Base-by-base conservation (phyloP, 2,888 invertebrate species). In the Ptilodon capucinus region DNA sequence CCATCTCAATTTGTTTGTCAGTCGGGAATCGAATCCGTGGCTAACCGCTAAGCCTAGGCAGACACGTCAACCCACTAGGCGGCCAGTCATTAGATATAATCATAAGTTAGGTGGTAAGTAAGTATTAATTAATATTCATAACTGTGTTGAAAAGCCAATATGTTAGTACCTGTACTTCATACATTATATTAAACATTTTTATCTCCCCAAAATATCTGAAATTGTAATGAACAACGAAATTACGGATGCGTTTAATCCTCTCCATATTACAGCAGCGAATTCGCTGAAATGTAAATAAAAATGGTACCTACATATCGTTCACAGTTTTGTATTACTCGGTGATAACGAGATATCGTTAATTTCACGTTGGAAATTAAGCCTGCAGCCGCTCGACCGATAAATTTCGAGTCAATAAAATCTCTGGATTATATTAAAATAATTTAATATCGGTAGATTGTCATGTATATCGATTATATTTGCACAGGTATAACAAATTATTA, bases 281-380 rank as follows among this genome's bases (percentile, higher is more conserved):
- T 35, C 7, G 14, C 16, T 17, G 35, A 17, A 14, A 35, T 35
- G 11, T 35, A 35, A 9, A 35, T 17, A 17, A 35, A 17, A 35
- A 4, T 17, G 35, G 8, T 2, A 11, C 4, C 6, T 14, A 11
- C 4, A 5, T 14, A 11, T 8, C 14, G 34, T 35, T 35, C 4
- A 35, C 11, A 11, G 11, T 11, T 11, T 9, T 11, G 17, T 28
- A 35, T 35, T n/a, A 17, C 17, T 35, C 17, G 17, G 34, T 34
- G 16, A 16, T 34, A 34, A 34, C 34, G 34, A 34, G 11, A 11
- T 17, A 23, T 18, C 32, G 25, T 44, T 34, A 23, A 45, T 45
- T 44, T 30, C 30, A 28, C 19, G 40, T 45, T 40, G 34, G 23
- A 45, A 34, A 46, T 41, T 36, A 25, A 35, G 25, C 5, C 38